Evolutionary conservation across 2,797 vertebrate species (phyloP), one percentile per base, ranked within the genome.

Genomic region (Sciurus vulgaris): DNA sequence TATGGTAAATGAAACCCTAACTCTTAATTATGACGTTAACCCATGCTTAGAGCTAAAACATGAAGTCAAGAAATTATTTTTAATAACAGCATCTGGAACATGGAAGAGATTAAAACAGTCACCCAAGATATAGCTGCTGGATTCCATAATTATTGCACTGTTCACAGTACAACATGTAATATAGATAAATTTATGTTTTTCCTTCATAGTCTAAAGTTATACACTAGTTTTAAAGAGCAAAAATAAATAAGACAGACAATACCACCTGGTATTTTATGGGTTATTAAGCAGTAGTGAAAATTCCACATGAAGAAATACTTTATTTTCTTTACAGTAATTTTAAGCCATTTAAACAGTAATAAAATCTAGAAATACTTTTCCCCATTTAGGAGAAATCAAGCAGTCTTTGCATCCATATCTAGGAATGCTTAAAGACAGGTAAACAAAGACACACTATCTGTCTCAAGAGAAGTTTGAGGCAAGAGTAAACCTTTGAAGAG

Each of bases 1-100:
- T 13, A 78, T 5, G 49, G 49, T 44, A 85, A 94, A 90, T 33
- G 35, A 49, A 10, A 26, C 20, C 49, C 86, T 89, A 91, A 54
- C 89, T 44, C 76, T 92, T 91, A 35, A 65, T 86, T 56, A 47
- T 22, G 87, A 81, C 20, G 49, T 54, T 93, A 93, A 78, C 9
- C 72, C 76, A 69, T 72, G 86, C 77, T 96, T 77, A 92, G 2
- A 90, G 35, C 26, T 81, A 41, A 96, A 95, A 72, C 30, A 69
- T 70, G n/a, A 92, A 56, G 61, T 70, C 81, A 91, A 95, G 35
- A 93, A 89, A 9, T 78, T 96, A 83, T 76, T 92, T 96, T 95
- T 87, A 95, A 74, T 92, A 93, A 86, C 24, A 86, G 30, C 67
- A 91, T 88, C 56, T 85, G 61, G 85, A 94, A 93, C 38, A 85